Evolutionary conservation across 2,888 invertebrate genomes (phyloP), one percentile per base, ranked within the genome.

Genomic region (Drosophila prolongata): DNA sequence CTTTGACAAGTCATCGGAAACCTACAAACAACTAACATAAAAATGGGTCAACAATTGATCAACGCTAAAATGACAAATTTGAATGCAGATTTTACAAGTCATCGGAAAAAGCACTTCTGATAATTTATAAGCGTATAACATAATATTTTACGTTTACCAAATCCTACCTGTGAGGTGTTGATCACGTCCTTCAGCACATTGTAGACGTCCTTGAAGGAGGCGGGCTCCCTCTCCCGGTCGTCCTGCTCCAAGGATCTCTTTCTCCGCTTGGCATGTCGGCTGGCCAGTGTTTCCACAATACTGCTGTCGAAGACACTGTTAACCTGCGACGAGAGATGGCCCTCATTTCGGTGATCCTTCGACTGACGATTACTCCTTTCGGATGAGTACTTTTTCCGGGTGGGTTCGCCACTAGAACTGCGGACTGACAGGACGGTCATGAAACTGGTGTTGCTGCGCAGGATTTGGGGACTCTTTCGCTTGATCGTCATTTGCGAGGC

Each of bases 111-210:
- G 10, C 6, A 42, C 16, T 13, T 38, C 8, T 30, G 30, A 6
- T 30, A 8, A 30, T 8, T 30, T 14, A 14, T 0, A 14, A 19
- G 9, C 0, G 35, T 2, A 35, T 11, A 1, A 35, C 9, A 35
- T 35, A 35, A 35, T 35, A 35, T 35, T 11, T 43, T 11, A 5
- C 3, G 14, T 1, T 9, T 14, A 14, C 1, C 3, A 24, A n/a
- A 1, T 4, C 24, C 14, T 27, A 49, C 79, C 37, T 77, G 68
- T 13, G 78, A 76, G 5, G 74, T 82, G 16, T 88, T 85, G 4
- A 87, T 79, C 5, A 89, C 89, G 40, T 80, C 83, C 57, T 84
- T 90, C 6, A 88, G 78, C 24, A 82, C 83, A 49, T 78, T 62
- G 47, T 81, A 90, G 9, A 86, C 78, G n/a, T 87, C 77, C 47